Evolutionary conservation across 2,888 invertebrate genomes (phyloP).

Genomic region (Melanargia galathea): DNA sequence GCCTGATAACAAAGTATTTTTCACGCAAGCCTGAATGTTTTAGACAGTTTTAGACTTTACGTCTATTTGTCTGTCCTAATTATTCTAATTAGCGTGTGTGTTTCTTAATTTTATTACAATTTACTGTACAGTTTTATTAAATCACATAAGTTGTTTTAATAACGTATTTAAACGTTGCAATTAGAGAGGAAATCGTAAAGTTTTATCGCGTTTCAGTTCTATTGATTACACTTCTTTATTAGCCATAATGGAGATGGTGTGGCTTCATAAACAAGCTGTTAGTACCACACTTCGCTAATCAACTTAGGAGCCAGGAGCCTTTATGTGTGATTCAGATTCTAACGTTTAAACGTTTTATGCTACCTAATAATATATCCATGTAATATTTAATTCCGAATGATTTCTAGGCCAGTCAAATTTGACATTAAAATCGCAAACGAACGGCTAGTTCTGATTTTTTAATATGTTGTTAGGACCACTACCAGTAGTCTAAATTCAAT

Average conservation of each 20-base stretch:
- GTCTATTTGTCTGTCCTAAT: background rate
- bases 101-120: background rate
- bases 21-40: too few relatives aligned
- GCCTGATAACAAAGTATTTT: too few relatives aligned
- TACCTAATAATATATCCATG: background rate
- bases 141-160: conserved; percentile 16
- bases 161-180: conserved; percentile 15
- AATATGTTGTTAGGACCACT: too few relatives aligned
- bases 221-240: conserved; percentile 39
- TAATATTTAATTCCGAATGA: background rate
- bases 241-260: conserved; percentile 33
- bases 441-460: too few relatives aligned
- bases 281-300: conserved; percentile 19
- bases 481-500: too few relatives aligned
- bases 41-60: too few relatives aligned
- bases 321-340: conserved; percentile 8
- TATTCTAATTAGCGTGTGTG: background rate
- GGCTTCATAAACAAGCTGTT: conserved; percentile 32
- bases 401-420: too few relatives aligned
- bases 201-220: conserved; percentile 14
- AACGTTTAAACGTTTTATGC: conserved; percentile 3
- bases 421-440: too few relatives aligned
- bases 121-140: background rate
- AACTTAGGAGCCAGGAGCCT: conserved; percentile 12
- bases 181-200: conserved; percentile 25